phyloP scores from a whole-genome alignment of 2,888 invertebrate genomes.

The Amblyjoppa fuscipennis region DNA sequence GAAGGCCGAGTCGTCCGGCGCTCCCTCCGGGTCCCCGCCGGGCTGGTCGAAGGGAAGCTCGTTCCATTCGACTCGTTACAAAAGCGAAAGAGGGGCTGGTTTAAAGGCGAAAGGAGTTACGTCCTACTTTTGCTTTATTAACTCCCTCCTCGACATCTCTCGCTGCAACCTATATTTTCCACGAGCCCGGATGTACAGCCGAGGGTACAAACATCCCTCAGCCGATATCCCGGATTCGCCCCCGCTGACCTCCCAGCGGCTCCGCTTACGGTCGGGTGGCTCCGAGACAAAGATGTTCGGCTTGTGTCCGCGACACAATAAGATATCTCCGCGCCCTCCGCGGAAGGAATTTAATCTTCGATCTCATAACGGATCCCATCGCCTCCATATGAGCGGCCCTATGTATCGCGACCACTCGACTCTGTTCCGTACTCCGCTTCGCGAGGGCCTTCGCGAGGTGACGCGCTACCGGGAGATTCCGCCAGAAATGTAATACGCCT shows the following conservation, averaged over 20 bases:
- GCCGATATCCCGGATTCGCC: slow-evolving; percentile 44
- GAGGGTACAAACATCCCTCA: background rate
- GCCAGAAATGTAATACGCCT: slow-evolving; percentile 55
- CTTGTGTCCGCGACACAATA: slow-evolving; percentile 51
- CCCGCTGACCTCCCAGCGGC: slow-evolving; percentile 18
- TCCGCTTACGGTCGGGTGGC: slow-evolving; percentile 70
- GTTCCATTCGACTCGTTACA: slow-evolving; percentile 67
- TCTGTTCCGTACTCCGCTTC: background rate
- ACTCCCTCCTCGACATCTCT: slow-evolving; percentile 56
- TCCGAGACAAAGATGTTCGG: slow-evolving; percentile 41
- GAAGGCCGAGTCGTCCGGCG: slow-evolving; percentile 57
- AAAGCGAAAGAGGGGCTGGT: slow-evolving; percentile 65
- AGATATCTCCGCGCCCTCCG: slow-evolving; percentile 5
- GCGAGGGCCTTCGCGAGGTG: slow-evolving; percentile 43
- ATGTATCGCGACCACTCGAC: background rate
- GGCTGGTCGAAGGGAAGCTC: slow-evolving; percentile 29
- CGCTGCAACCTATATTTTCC: slow-evolving; percentile 43
- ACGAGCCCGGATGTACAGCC: slow-evolving; percentile 15
- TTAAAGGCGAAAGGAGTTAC: slow-evolving; percentile 64
- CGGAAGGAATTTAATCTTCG: slow-evolving; percentile 48
- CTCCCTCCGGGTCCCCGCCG: slow-evolving; percentile 18
- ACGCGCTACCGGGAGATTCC: slow-evolving; percentile 36
- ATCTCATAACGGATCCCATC: slow-evolving; percentile 26
- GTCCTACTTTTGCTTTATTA: slow-evolving; percentile 65
- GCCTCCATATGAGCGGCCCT: background rate